A percentile compares a stretch with the other conserved stretches of the same genome.
These are phyloP conservation scores for Ondatra zibethicus DNA, from an alignment of 2,113 vertebrate species.

Conservation along the genomic window DNA sequence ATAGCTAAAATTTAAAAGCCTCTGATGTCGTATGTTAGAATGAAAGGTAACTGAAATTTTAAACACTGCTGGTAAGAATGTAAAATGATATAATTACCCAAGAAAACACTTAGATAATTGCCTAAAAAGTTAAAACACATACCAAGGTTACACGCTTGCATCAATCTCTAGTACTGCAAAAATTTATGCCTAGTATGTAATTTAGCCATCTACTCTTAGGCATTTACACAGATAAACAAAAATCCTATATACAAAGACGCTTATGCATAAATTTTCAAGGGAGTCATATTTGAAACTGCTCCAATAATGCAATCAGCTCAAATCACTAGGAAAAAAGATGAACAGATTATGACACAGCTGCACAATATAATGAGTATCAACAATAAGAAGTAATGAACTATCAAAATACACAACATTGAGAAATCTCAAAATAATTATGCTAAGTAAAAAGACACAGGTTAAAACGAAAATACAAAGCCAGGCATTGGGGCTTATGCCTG, in stretches of 20 bases:
- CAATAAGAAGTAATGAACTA: conserved; percentile 4
- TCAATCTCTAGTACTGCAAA: not conserved
- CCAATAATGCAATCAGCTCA: not conserved
- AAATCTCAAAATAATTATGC: not conserved
- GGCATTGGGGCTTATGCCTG: not conserved
- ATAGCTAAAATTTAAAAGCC: not conserved
- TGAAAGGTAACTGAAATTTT: not conserved
- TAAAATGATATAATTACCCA: not conserved
- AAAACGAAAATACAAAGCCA: not conserved
- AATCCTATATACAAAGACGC: not conserved
- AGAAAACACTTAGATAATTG: not conserved
- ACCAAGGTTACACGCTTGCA: not conserved
- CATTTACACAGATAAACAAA: not conserved
- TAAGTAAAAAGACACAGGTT: not conserved
- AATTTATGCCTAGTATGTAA: not conserved
- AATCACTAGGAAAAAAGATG: conserved; percentile 15
- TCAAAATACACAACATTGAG: not conserved
- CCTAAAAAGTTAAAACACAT: not conserved
- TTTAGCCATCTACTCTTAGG: not conserved
- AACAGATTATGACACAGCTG: not conserved
- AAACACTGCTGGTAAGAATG: not conserved
- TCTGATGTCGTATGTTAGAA: not conserved
- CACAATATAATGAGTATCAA: not conserved
- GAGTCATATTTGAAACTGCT: not conserved
- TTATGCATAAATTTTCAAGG: not conserved